phyloP scores from a whole-genome alignment of 1,140 invertebrate species.

The Lineus longissimus region DNA sequence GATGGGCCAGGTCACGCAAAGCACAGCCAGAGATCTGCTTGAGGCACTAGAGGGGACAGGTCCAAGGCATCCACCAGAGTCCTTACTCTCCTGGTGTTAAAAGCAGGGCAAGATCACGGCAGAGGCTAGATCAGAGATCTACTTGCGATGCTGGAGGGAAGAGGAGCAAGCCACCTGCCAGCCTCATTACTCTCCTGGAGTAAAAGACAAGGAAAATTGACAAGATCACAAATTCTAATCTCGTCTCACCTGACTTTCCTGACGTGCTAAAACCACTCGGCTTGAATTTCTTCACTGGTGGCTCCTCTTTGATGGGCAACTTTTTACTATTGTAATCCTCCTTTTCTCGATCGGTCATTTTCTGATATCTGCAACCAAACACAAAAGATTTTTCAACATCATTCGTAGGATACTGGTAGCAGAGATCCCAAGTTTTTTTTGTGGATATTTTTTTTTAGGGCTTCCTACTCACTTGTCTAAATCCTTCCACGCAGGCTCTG shows the following conservation, averaged over 20 bases:
- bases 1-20: no score
- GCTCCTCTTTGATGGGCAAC: conserved; percentile 57
- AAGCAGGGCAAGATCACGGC: no score
- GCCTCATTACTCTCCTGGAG: background rate
- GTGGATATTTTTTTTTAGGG: background rate
- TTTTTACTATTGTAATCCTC: conserved; percentile 32
- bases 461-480: conserved; percentile 57
- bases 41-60: no score
- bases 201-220: background rate
- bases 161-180: no score
- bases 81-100: no score
- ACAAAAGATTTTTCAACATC: background rate
- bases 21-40: no score
- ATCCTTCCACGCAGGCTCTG: conserved; percentile 61
- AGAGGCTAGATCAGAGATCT: no score
- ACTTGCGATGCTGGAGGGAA: no score
- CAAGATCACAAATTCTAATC: conserved; percentile 39
- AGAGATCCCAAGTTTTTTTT: background rate
- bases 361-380: conserved; percentile 21
- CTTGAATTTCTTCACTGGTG: conserved; percentile 73
- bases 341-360: conserved; percentile 45
- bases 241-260: conserved; percentile 28
- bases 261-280: conserved; percentile 57
- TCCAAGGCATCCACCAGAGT: no score
- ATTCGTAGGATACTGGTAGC: background rate